Evolutionary conservation across 2,888 invertebrate genomes (phyloP).

Genomic region (Doris montereyensis): DNA sequence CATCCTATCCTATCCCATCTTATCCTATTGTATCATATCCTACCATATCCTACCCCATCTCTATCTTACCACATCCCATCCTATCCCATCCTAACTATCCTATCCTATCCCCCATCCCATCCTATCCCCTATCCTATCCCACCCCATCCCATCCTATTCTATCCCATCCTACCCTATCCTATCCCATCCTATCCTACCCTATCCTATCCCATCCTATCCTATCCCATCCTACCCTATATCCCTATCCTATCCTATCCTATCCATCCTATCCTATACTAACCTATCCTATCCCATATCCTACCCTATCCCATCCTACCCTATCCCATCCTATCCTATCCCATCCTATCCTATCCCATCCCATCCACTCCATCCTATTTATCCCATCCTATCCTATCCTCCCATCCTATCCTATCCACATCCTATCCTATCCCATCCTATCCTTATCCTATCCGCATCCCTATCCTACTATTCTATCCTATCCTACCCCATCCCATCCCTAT

Average conservation of each 20-base stretch:
- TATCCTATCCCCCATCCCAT: not conserved
- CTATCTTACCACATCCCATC: constrained; percentile 1
- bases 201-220: too few relatives aligned
- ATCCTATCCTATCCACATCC: constrained; percentile 13
- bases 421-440: constrained; percentile 18
- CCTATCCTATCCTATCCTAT: not conserved
- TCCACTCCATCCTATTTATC: not conserved
- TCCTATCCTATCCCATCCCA: constrained; percentile 7
- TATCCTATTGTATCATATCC: too few relatives aligned
- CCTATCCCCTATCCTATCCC: not conserved
- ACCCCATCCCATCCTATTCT: too few relatives aligned
- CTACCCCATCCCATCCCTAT: constrained; percentile 8
- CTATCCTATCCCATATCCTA: not conserved
- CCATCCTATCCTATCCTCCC: not conserved
- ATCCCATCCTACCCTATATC: constrained; percentile 8
- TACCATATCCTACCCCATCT: too few relatives aligned
- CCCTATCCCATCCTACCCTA: not conserved
- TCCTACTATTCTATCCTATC: constrained; percentile 1
- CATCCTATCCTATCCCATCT: too few relatives aligned
- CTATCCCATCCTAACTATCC: too few relatives aligned
- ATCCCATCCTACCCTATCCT: not conserved
- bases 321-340: constrained; percentile 10
- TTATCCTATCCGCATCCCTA: not conserved
- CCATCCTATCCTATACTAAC: not conserved
- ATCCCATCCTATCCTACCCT: constrained; percentile 1